Evolutionary conservation across 2,113 vertebrate species (phyloP).

Genomic region (Cololabis saira): DNA sequence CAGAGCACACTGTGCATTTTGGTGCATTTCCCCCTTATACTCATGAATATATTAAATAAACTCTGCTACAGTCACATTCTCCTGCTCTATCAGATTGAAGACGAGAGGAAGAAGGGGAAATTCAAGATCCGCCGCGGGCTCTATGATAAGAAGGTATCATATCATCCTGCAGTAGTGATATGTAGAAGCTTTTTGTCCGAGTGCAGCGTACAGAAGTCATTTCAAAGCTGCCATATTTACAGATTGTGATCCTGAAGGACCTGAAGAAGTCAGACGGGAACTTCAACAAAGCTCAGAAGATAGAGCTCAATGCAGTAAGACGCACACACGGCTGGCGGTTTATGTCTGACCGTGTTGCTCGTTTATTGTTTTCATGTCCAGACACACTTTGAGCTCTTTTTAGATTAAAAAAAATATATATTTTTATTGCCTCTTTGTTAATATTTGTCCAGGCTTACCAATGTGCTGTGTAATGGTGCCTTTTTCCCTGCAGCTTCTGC

Average conservation of each 20-base stretch:
- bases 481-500: slow-evolving; percentile 83
- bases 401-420: background rate
- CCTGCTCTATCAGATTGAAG: slow-evolving; percentile 87
- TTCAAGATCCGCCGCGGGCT: slow-evolving; percentile 85
- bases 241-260: slow-evolving; percentile 94
- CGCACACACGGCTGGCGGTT: background rate
- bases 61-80: background rate
- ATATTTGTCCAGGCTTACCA: slow-evolving; percentile 9
- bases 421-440: slow-evolving; percentile 16
- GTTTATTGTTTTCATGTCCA: background rate
- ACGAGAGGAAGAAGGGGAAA: slow-evolving; percentile 84
- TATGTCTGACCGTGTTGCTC: background rate
- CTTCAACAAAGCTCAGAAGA: slow-evolving; percentile 90
- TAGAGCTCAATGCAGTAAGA: slow-evolving; percentile 90
- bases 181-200: too few species aligned
- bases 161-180: too few species aligned
- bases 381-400: background rate
- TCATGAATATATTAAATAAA: too few species aligned
- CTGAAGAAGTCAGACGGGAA: slow-evolving; percentile 89
- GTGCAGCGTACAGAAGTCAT: background rate
- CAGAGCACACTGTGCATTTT: background rate
- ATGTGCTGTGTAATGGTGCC: background rate
- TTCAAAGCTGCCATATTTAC: slow-evolving; percentile 41
- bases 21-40: background rate
- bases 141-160: slow-evolving; percentile 92